Evolutionary conservation across 2,113 vertebrate species (phyloP), one percentile per base, ranked within the genome.

Genomic region (Pollimyrus isidori): DNA sequence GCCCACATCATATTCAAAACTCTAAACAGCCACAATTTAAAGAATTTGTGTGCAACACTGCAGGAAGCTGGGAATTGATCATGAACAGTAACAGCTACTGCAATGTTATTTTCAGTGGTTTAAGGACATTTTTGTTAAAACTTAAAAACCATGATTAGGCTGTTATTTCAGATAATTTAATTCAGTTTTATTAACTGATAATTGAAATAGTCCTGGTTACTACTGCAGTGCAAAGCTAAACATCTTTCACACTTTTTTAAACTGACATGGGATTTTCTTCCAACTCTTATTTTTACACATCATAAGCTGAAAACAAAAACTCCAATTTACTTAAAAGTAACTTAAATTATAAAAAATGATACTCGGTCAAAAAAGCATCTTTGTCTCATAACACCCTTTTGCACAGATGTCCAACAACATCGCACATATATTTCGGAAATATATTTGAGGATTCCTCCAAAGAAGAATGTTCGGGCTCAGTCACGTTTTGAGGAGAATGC

Each of bases 191-290:
- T 76, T 35, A 39, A 19, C 69, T 39, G 69, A 35, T 76, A 76
- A 90, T 89, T 73, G 86, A 56, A 86, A 30, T 87, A 39, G 35
- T 19, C 3, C 62, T 65, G n/a, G 62, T 65, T 10, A 65, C n/a
- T 30, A 65, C 3, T 65, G 62, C 9, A 26, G 62, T 65, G n/a
- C n/a, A n/a, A 58, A 58, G n/a, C 6, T 7, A 58, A 7, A 9
- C 56, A 65, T 11, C 58, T 26, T 11, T 65, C n/a, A 65, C 3
- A n/a, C 9, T 9, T 13, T 26, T 30, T 56, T 21, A 56, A 26
- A 65, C n/a, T 65, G 62, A 65, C 62, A 26, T 65, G 62, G 4
- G 9, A 30, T 65, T 65, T 65, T 65, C 62, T 65, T 30, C 7
- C n/a, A 65, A 26, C 10, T 65, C 30, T 65, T 11, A 65, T 30